Percentiles rank a stretch among this genome's conserved stretches.
phyloP scores from a whole-genome alignment of 2,888 invertebrate species.

The Coleophora deauratella region DNA sequence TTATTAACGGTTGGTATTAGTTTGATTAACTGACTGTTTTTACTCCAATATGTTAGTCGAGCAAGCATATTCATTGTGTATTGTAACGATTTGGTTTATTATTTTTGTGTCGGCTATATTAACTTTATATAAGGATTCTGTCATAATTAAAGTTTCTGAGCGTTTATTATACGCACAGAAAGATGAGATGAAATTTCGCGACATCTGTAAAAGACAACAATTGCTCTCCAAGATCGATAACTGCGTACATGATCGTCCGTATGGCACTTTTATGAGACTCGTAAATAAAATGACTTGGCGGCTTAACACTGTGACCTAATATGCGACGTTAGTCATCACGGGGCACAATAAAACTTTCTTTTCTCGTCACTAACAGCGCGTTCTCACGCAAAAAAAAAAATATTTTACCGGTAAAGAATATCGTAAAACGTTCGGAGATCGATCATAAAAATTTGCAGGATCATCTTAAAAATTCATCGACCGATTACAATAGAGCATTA shows the following conservation, averaged over 20 bases:
- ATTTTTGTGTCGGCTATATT: background rate
- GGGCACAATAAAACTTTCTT: constrained; percentile 2
- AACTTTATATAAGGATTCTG: too few relatives aligned
- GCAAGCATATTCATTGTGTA: background rate
- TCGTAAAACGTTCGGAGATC: constrained; percentile 50
- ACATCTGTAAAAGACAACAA: too few relatives aligned
- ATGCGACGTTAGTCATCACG: constrained; percentile 3
- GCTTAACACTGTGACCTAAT: constrained; percentile 3
- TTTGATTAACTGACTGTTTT: background rate
- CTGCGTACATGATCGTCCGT: background rate
- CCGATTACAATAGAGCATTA: constrained; percentile 61
- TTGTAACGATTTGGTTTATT: background rate
- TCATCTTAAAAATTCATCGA: constrained; percentile 63
- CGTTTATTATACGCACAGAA: too few relatives aligned
- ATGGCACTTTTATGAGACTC: background rate
- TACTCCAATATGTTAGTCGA: background rate
- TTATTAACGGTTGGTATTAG: background rate
- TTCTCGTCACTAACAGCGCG: constrained; percentile 27
- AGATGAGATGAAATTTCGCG: too few relatives aligned
- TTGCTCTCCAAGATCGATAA: too few relatives aligned
- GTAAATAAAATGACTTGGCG: constrained; percentile 2
- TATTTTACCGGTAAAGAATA: constrained; percentile 31
- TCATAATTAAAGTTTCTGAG: too few relatives aligned
- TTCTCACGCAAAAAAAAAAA: constrained; percentile 53
- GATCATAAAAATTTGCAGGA: constrained; percentile 65